Percentiles rank a stretch among this genome's conserved stretches.
phyloP scores from a whole-genome alignment of 2,113 vertebrate genomes.

The Zosterops lateralis region DNA sequence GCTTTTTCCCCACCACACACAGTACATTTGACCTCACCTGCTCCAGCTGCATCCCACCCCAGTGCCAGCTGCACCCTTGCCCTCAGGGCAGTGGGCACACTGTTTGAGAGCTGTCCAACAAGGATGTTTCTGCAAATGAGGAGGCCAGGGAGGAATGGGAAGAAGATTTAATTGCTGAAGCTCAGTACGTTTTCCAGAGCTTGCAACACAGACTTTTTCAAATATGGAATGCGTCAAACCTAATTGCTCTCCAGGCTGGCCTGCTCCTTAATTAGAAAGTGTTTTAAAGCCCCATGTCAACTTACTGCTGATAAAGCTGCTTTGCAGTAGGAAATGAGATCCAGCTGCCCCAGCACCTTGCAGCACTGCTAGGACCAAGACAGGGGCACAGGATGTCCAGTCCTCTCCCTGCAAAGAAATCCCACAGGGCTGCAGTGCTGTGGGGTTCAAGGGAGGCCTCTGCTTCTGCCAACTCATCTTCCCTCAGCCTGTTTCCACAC shows the following conservation, averaged over 20 bases:
- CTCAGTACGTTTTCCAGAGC: constrained; percentile 31
- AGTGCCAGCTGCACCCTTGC: background rate
- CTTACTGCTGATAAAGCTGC: background rate
- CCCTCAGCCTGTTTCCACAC: background rate
- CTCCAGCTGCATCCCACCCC: background rate
- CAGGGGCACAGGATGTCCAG: accelerated
- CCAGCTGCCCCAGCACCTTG: background rate
- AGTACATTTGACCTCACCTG: background rate
- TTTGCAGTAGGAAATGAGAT: background rate
- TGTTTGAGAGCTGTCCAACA: background rate
- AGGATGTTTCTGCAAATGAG: background rate
- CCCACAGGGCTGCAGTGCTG: accelerated
- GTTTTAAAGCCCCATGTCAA: constrained; percentile 40
- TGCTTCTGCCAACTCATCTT: background rate
- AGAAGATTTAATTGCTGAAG: constrained; percentile 47
- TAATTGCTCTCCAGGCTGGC: constrained; percentile 67
- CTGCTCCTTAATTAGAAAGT: constrained; percentile 68
- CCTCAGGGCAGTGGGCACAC: background rate
- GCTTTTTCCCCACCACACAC: background rate
- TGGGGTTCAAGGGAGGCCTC: background rate
- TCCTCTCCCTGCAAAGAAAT: background rate
- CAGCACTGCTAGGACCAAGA: accelerated
- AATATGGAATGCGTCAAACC: constrained; percentile 34
- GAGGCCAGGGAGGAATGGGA: background rate
- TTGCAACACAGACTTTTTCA: constrained; percentile 27